phyloP scores from a whole-genome alignment of 2,797 vertebrate species.

The Erethizon dorsatum region DNA sequence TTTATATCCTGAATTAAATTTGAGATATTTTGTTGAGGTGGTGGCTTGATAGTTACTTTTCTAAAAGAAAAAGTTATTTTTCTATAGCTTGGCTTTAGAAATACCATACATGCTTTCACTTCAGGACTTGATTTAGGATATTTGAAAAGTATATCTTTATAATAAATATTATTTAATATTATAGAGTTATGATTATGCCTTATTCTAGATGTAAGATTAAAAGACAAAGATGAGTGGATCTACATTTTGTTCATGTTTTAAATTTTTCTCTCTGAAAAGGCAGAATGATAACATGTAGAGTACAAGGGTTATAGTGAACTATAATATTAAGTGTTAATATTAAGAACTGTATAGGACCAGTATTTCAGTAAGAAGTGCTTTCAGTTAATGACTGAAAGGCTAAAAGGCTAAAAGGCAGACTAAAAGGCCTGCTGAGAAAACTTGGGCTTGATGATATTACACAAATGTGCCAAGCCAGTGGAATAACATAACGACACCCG shows the following conservation, averaged over 20 bases:
- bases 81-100: neutral
- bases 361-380: slow-evolving; percentile 54
- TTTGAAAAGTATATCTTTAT: neutral
- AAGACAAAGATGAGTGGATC: slow-evolving; percentile 53
- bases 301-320: neutral
- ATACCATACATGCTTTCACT: neutral
- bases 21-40: neutral
- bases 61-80: neutral
- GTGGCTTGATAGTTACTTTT: slow-evolving; percentile 30
- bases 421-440: slow-evolving; percentile 45
- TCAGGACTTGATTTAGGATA: neutral
- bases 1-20: slow-evolving; percentile 32
- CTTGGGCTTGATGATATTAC: neutral
- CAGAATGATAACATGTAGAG: neutral
- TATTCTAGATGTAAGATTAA: slow-evolving; percentile 18
- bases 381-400: neutral
- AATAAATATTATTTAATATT: slow-evolving; percentile 33
- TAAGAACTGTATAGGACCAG: neutral
- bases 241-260: neutral
- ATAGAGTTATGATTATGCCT: neutral
- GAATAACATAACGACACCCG: slow-evolving; percentile 2
- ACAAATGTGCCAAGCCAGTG: slow-evolving; percentile 13
- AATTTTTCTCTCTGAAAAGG: slow-evolving; percentile 11
- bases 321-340: too few relatives aligned
- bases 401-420: neutral